Evolutionary conservation across 2,888 invertebrate genomes (phyloP), one percentile per base, ranked within the genome.

Genomic region (Agrenia bidenticulata): DNA sequence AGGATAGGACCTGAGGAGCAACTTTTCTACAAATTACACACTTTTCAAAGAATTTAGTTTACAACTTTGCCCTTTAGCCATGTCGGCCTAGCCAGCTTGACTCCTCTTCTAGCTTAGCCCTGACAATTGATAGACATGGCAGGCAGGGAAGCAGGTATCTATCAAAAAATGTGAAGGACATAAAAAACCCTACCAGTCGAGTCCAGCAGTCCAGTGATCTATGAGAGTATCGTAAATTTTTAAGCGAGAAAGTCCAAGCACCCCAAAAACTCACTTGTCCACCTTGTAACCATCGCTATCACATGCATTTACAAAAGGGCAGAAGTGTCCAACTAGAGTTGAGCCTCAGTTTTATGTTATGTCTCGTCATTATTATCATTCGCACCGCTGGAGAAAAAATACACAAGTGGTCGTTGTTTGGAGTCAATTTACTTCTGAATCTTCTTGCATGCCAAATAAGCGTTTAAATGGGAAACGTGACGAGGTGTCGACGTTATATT

Each of bases 401-500:
- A 51, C 5, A 24, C 11, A 23, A 51, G 51, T 51, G 15, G 51
- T 51, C 21, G 24, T 51, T 24, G 5, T 24, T 13, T 23, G 2
- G 24, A 51, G 51, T 51, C 51, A 51, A 51, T 51, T 51, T 51
- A 24, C 41, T 57, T 13, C 19, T 57, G 57, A 37, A 57, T 57
- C 37, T 39, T 21, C 57, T 39, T 57, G 57, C 57, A 57, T 57
- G 39, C 57, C 39, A 57, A 57, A 57, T 37, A 51, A 19, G 17
- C 23, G 23, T n/a, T 50, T 17, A 17, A 58, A 63, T 58, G 51
- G 50, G 37, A 63, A 63, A 58, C 63, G 58, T 58, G 63, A 63
- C 58, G 51, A 63, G 63, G 57, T 63, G 63, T 63, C 63, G 61
- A 63, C n/a, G 41, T 58, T 51, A 39, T 57, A 57, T 57, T n/a